Evolutionary conservation across 2,888 invertebrate species (phyloP).

Genomic region (Hirudinaria manillensis): DNA sequence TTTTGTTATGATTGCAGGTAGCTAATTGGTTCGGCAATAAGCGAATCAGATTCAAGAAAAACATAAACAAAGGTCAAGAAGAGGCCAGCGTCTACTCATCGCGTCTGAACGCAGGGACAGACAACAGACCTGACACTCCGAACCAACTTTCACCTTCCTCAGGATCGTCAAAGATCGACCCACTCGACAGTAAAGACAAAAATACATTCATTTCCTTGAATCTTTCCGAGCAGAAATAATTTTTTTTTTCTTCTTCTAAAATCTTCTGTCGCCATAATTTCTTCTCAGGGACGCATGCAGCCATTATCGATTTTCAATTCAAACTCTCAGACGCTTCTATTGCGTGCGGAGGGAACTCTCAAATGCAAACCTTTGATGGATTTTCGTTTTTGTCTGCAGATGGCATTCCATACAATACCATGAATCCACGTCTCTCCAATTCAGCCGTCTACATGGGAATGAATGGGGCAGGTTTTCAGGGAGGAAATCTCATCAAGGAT

Average conservation of each 20-base stretch:
- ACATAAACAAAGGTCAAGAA: conserved; percentile 97
- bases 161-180: conserved; percentile 27
- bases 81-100: conserved; percentile 91
- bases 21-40: conserved; percentile 99
- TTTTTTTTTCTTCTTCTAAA: neutral
- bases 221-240: neutral
- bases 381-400: conserved; percentile 9
- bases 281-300: neutral
- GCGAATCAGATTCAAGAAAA: conserved; percentile 98
- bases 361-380: neutral
- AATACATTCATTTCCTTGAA: neutral
- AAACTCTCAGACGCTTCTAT: no score
- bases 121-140: conserved; percentile 22
- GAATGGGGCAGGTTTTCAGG: neutral
- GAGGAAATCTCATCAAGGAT: conserved; percentile 12
- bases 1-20: conserved; percentile 61
- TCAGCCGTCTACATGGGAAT: neutral
- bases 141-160: conserved; percentile 28
- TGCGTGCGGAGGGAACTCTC: no score
- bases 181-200: conserved; percentile 12
- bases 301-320: no score
- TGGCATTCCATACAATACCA: conserved; percentile 20
- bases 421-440: conserved; percentile 14
- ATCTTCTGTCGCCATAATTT: neutral
- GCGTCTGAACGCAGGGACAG: conserved; percentile 16